Evolutionary conservation across 2,113 vertebrate species (phyloP).

Genomic region (Lophura nycthemera): DNA sequence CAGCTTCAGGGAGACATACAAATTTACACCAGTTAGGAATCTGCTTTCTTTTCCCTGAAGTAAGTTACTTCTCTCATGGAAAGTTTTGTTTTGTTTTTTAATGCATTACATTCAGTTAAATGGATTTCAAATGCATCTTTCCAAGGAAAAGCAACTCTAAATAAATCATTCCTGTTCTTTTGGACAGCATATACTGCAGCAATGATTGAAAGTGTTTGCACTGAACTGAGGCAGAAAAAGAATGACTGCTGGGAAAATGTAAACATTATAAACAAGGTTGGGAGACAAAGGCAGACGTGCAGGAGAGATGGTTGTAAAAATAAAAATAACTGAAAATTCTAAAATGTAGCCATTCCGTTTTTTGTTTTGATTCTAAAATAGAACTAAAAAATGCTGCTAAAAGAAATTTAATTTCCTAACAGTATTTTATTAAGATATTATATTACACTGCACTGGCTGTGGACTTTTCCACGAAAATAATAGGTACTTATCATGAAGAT

Average conservation of each 20-base stretch:
- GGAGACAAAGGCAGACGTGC: not conserved
- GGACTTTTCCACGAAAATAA: not conserved
- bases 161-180: constrained; percentile 31
- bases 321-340: not conserved
- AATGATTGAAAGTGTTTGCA: constrained; percentile 47
- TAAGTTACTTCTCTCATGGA: not conserved
- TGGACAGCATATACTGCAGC: not conserved
- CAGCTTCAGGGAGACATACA: not conserved
- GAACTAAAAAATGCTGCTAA: not conserved
- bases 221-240: constrained; percentile 27
- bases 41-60: not conserved
- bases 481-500: not conserved
- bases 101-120: not conserved
- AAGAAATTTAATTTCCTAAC: not conserved
- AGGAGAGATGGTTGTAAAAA: constrained; percentile 4
- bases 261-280: constrained; percentile 40
- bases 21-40: not conserved
- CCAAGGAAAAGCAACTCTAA: not conserved
- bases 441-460: not conserved
- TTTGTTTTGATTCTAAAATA: not conserved
- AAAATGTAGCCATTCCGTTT: not conserved
- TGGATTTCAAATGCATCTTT: not conserved
- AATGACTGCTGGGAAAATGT: constrained; percentile 50
- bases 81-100: not conserved
- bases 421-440: not conserved